phyloP scores from a whole-genome alignment of 2,888 invertebrate genomes.

The Synanthedon formicaeformis region DNA sequence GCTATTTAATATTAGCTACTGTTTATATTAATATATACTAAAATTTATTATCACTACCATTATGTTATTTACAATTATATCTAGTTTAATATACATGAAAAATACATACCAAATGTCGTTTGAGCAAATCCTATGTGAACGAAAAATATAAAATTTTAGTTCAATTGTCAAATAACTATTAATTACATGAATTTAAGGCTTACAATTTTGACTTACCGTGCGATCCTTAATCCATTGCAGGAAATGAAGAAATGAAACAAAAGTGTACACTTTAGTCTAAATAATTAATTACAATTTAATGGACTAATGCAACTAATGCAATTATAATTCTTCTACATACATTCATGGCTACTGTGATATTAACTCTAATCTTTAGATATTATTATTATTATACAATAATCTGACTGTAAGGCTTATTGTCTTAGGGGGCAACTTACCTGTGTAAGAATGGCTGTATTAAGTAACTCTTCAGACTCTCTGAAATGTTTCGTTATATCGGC shows the following conservation, averaged over 20 bases:
- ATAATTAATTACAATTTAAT: neutral
- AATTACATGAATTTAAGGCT: neutral
- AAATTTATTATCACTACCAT: too few relatives aligned
- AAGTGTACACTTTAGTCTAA: slow-evolving; percentile 1
- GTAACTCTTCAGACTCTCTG: slow-evolving; percentile 83
- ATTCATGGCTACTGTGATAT: neutral
- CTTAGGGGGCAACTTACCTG: slow-evolving; percentile 70
- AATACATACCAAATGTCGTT: slow-evolving; percentile 47
- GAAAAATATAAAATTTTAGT: slow-evolving; percentile 11
- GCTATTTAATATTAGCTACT: too few relatives aligned
- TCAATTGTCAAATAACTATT: neutral
- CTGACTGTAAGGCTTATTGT: neutral
- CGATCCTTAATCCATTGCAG: slow-evolving; percentile 37
- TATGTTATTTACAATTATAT: too few relatives aligned
- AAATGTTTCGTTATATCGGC: slow-evolving; percentile 94
- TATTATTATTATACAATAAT: neutral
- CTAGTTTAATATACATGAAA: neutral
- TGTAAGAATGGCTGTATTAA: slow-evolving; percentile 79
- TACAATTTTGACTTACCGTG: slow-evolving; percentile 35
- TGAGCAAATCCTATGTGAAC: slow-evolving; percentile 60
- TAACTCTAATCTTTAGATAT: neutral
- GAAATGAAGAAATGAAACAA: slow-evolving; percentile 14
- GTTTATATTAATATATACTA: too few relatives aligned
- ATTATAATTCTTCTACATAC: too few relatives aligned
- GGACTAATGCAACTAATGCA: neutral